Base-by-base conservation (phyloP, 2,797 vertebrate genomes). In the Nannoperca australis region DNA sequence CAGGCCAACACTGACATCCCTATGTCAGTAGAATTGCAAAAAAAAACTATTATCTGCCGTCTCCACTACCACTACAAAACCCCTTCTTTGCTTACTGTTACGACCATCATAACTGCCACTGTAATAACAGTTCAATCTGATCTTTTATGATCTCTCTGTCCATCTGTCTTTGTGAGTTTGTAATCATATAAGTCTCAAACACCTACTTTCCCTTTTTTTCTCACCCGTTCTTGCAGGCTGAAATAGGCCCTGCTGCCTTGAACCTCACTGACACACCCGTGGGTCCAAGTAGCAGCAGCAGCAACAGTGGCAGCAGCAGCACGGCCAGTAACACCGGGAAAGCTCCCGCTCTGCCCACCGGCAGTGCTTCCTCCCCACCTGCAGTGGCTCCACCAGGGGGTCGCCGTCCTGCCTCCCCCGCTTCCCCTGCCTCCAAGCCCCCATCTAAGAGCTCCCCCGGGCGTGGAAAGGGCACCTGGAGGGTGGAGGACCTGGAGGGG, bases 401-500 rank as follows among this genome's bases (percentile, higher is more conserved):
- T 12, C 89, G 89, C 1, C 89, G 89, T 4, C 92, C 87, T 0
- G 45, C 70, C 27, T 73, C 87, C 36, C 36, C 36, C 36, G 36
- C 78, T 6, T 68, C 89, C n/a, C 62, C 86, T 2, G 87, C 10
- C 1, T 27, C 79, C 74, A 92, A 78, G 36, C 55, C 88, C 18
- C 68, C 86, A 1, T 45, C 84, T 0, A 93, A 93, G 77, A 75
- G 73, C 20, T 5, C 87, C 18, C 44, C 85, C 0, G 91, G 89
- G 7, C 90, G 93, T 0, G 89, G 80, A 5, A 94, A 93, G 86
- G 83, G 88, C 64, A 85, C 91, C 66, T 94, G 92, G 93, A 93
- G 89, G 63, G 95, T 95, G 85, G 95, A 95, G 88, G 94, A 96
- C 78, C 88, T 96, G 69, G 95, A 95, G 73, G 94, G 94, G 2